A percentile compares a stretch with the other conserved stretches of the same genome.
Evolutionary conservation across 2,888 invertebrate genomes (phyloP).

Genomic region (Plebejus argus): DNA sequence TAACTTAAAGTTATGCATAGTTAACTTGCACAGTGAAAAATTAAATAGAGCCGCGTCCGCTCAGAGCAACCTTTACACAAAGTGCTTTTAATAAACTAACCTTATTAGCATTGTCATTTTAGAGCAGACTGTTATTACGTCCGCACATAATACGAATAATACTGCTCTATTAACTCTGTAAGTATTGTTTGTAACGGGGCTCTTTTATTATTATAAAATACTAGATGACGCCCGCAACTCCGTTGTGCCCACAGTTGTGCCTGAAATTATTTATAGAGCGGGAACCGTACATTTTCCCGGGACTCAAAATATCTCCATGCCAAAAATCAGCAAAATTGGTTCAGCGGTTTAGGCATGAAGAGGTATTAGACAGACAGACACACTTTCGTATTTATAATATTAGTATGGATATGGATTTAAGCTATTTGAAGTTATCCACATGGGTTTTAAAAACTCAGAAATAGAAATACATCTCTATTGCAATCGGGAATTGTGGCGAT

Average conservation of each 20-base stretch:
- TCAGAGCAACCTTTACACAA: slow-evolving; percentile 16
- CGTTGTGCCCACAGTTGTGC: too few relatives aligned
- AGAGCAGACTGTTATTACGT: background rate
- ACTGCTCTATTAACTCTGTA: background rate
- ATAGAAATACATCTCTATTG: background rate
- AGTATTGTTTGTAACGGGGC: background rate
- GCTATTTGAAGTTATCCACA: background rate
- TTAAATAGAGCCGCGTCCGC: slow-evolving; percentile 4
- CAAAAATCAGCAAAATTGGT: too few relatives aligned
- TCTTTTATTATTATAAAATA: too few relatives aligned
- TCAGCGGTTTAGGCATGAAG: too few relatives aligned
- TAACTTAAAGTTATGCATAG: slow-evolving; percentile 30
- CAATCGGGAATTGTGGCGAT: slow-evolving; percentile 17
- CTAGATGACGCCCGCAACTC: too few relatives aligned
- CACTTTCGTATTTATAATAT: too few relatives aligned
- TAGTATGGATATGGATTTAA: too few relatives aligned
- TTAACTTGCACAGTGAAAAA: slow-evolving; percentile 21
- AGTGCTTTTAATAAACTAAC: slow-evolving; percentile 26
- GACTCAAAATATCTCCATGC: too few relatives aligned
- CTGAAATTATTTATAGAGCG: too few relatives aligned
- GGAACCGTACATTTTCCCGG: too few relatives aligned
- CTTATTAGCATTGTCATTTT: slow-evolving; percentile 18
- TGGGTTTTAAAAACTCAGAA: background rate
- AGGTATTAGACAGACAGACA: too few relatives aligned
- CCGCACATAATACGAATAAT: background rate